Evolutionary conservation across 2,888 invertebrate species (phyloP).

Genomic region (Halictus quadricinctus): DNA sequence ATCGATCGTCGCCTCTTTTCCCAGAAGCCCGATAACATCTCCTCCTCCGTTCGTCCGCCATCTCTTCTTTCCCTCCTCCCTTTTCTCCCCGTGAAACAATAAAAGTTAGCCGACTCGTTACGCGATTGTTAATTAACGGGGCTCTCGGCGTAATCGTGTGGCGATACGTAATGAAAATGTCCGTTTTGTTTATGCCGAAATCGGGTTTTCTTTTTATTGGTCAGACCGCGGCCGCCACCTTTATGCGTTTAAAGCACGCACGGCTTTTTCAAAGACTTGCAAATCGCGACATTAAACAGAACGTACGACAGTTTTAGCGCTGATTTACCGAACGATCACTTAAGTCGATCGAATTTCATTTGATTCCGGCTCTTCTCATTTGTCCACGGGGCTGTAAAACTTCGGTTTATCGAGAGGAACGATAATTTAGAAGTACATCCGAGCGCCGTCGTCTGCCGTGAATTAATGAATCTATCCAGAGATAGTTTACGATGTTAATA

Average conservation of each 20-base stretch:
- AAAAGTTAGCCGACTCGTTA: conserved; percentile 13
- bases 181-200: conserved; percentile 10
- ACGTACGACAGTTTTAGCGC: too few species aligned
- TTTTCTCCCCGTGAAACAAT: not conserved
- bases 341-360: too few species aligned
- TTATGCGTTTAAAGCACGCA: too few species aligned
- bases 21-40: conserved; percentile 23
- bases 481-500: not conserved
- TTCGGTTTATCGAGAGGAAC: conserved; percentile 3
- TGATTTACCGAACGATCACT: too few species aligned
- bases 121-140: conserved; percentile 39
- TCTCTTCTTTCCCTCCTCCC: not conserved
- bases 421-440: not conserved
- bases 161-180: conserved; percentile 24
- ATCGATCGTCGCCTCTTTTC: conserved; percentile 31
- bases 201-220: not conserved
- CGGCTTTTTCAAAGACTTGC: too few species aligned
- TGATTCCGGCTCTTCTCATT: too few species aligned
- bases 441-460: not conserved
- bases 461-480: conserved; percentile 10
- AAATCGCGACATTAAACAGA: too few species aligned
- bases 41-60: not conserved
- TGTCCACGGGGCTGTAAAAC: too few species aligned
- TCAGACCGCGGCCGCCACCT: too few species aligned
- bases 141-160: not conserved